A percentile compares a stretch with the other conserved stretches of the same genome.
phyloP scores from a whole-genome alignment of 2,113 vertebrate genomes.

The Cyphomyrus discorhynchus region DNA sequence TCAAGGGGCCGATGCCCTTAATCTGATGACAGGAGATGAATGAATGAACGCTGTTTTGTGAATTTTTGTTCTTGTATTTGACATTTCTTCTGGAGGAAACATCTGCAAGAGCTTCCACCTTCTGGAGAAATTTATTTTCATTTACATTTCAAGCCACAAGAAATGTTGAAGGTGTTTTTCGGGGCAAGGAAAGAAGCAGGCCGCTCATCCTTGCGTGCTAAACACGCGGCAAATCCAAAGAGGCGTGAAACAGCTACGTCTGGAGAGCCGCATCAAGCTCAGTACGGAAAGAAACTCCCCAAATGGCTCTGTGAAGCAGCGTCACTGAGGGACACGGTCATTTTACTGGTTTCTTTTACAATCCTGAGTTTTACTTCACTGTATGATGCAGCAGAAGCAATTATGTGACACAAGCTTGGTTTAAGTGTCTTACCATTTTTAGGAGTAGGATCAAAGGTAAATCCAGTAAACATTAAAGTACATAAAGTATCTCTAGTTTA shows the following conservation, averaged over 20 bases:
- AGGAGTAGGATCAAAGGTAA: neutral
- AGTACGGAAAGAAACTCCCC: neutral
- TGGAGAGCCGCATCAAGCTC: neutral
- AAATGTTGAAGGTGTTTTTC: slow-evolving; percentile 16
- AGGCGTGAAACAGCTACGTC: neutral
- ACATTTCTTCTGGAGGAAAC: slow-evolving; percentile 10
- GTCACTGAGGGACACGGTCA: neutral
- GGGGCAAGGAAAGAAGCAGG: slow-evolving; percentile 10
- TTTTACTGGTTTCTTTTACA: neutral
- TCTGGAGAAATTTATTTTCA: slow-evolving; percentile 12
- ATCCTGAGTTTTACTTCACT: neutral
- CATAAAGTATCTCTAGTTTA: neutral
- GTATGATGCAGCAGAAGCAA: neutral
- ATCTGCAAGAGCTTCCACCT: slow-evolving; percentile 18
- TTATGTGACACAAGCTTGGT: neutral
- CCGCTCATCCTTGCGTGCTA: slow-evolving; percentile 28
- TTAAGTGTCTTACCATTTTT: neutral
- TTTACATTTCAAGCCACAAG: slow-evolving; percentile 13
- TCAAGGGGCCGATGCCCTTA: neutral
- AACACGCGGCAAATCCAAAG: slow-evolving; percentile 34
- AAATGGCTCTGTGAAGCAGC: neutral
- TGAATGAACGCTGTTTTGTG: neutral
- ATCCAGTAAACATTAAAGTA: neutral
- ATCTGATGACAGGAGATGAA: neutral
- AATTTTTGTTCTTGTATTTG: neutral